Conservation (phyloP, 2,888 invertebrate genomes). For the Laspeyria flexula region DNA sequence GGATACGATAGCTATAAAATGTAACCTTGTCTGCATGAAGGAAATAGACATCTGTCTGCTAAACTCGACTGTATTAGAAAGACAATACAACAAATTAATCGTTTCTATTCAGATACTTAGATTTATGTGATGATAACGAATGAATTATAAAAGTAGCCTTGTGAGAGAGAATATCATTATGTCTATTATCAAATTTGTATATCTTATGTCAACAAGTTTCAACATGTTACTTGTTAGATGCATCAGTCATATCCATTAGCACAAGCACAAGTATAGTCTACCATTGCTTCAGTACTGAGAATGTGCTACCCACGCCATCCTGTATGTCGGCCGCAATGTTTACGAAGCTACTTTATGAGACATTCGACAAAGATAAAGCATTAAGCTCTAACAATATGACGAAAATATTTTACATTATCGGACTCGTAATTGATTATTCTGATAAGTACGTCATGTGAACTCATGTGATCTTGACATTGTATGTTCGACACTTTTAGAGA, state of each 20-base stretch:
- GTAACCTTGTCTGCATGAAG: constrained; percentile 34
- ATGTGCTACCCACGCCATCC: constrained; percentile 39
- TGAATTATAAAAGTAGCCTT: too few species aligned
- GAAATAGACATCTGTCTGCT: constrained; percentile 32
- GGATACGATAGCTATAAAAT: constrained; percentile 37
- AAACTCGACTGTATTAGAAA: constrained; percentile 15
- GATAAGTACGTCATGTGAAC: too few species aligned
- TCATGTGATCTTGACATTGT: too few species aligned
- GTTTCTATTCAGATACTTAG: not conserved
- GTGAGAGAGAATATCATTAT: too few species aligned
- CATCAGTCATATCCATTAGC: constrained; percentile 29
- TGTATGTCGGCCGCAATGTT: constrained; percentile 8
- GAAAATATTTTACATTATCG: constrained; percentile 1
- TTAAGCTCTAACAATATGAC: not conserved
- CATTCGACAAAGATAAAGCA: constrained; percentile 19
- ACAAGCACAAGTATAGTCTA: constrained; percentile 24
- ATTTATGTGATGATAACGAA: not conserved
- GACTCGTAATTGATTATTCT: constrained; percentile 1
- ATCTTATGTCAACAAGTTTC: constrained; percentile 12
- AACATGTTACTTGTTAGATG: constrained; percentile 15
- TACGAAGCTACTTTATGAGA: constrained; percentile 6
- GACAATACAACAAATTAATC: not conserved
- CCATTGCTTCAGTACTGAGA: constrained; percentile 18
- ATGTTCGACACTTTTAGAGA: constrained; percentile 1
- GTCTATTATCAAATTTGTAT: too few species aligned